Evolutionary conservation across 30 jellyfish, hydroid and myxozoan genomes (phyloP).

Genomic region (Aurelia aurita complex sp. Pacific): DNA sequence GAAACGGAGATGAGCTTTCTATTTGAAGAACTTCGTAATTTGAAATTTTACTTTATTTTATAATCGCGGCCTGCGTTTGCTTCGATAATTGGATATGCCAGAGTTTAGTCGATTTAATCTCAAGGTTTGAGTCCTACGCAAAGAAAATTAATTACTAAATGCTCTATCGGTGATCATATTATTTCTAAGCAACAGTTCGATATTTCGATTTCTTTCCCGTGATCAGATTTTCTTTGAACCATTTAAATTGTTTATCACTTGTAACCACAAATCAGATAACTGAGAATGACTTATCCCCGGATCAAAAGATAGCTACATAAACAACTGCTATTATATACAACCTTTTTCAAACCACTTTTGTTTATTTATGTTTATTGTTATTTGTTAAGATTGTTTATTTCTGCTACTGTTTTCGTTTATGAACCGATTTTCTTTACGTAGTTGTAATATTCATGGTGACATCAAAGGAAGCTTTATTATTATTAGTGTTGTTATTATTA

Average conservation of each 20-base stretch:
- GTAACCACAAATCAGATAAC: conserved; percentile 11
- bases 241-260: conserved; percentile 22
- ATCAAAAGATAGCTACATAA: no score
- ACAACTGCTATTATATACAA: no score
- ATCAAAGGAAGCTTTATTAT: neutral
- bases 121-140: neutral
- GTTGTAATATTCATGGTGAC: neutral
- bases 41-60: neutral
- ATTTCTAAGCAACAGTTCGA: neutral
- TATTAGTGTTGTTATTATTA: no score
- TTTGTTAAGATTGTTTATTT: neutral
- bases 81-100: conserved; percentile 28
- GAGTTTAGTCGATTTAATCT: conserved; percentile 2
- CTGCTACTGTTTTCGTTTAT: conserved; percentile 4
- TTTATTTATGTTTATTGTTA: neutral
- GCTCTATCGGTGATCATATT: neutral
- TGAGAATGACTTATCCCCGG: no score
- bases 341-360: no score
- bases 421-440: neutral
- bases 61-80: conserved; percentile 33
- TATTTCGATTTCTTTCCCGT: neutral
- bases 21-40: conserved; percentile 3
- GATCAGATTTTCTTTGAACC: conserved; percentile 23
- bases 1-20: conserved; percentile 29
- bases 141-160: no score